Conservation (phyloP, 2,888 invertebrate genomes). For the Andricus quercusramuli region DNA sequence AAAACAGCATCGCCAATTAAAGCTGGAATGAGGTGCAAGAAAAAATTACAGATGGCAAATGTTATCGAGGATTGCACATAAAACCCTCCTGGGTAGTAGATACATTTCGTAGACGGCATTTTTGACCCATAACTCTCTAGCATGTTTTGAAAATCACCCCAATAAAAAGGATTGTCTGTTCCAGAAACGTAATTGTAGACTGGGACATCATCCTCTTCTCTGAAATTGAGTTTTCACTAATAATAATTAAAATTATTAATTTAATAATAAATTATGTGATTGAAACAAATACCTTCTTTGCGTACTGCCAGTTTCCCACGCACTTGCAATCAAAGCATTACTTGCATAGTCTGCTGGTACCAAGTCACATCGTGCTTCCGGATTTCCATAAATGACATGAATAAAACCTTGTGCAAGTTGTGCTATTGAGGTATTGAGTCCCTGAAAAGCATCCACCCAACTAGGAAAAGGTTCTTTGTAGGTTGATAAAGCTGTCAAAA, state of each 20-base stretch:
- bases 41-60: conserved; percentile 10
- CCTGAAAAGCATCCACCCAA: conserved; percentile 89
- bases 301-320: conserved; percentile 79
- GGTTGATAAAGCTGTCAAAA: conserved; percentile 81
- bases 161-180: conserved; percentile 12
- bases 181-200: conserved; percentile 30
- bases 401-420: conserved; percentile 85
- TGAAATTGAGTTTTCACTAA: not conserved
- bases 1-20: conserved; percentile 1
- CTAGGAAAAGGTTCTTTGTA: conserved; percentile 82
- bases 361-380: conserved; percentile 83
- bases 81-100: conserved; percentile 17
- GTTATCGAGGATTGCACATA: not conserved
- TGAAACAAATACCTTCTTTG: conserved; percentile 54
- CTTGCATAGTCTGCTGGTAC: conserved; percentile 87
- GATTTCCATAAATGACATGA: conserved; percentile 83
- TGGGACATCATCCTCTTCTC: conserved; percentile 15
- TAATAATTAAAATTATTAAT: not conserved
- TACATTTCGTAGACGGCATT: not conserved
- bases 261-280: not conserved
- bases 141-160: not conserved
- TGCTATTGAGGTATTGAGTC: conserved; percentile 83
- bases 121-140: not conserved
- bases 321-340: conserved; percentile 84
- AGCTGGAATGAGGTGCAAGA: conserved; percentile 13